phyloP scores from a whole-genome alignment of 2,888 invertebrate genomes.

The Icerya purchasi region DNA sequence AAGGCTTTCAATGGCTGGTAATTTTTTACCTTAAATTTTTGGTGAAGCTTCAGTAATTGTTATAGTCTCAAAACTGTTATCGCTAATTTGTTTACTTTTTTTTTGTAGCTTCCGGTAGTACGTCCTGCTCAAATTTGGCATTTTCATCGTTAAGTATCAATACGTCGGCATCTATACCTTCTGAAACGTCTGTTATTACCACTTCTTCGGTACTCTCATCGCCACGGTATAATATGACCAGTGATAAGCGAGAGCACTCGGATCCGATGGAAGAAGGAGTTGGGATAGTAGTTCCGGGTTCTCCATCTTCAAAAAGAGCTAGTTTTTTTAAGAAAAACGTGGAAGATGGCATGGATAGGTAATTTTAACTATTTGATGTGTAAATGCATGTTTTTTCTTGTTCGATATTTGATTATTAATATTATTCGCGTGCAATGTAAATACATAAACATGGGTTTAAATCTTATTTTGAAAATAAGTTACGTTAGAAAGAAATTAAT shows the following conservation, averaged over 20 bases:
- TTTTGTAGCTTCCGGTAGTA: too few relatives aligned
- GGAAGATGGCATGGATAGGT: constrained; percentile 85
- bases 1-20: constrained; percentile 58
- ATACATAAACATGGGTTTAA: too few relatives aligned
- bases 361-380: background rate
- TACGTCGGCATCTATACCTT: background rate
- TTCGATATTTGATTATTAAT: background rate
- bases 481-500: too few relatives aligned
- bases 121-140: background rate
- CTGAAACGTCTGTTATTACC: background rate
- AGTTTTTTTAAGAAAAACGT: constrained; percentile 65
- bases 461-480: too few relatives aligned
- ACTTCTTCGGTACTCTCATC: background rate
- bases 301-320: constrained; percentile 32
- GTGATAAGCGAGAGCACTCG: background rate
- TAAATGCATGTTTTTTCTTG: too few relatives aligned
- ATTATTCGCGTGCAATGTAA: background rate
- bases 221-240: background rate
- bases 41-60: too few relatives aligned
- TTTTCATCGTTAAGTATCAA: background rate
- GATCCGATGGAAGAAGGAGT: constrained; percentile 13
- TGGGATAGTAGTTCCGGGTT: constrained; percentile 16
- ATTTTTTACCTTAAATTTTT: too few relatives aligned
- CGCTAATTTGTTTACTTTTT: too few relatives aligned
- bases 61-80: too few relatives aligned